Evolutionary conservation across 2,797 vertebrate species (phyloP).

Genomic region (Lophotriccus pileatus): DNA sequence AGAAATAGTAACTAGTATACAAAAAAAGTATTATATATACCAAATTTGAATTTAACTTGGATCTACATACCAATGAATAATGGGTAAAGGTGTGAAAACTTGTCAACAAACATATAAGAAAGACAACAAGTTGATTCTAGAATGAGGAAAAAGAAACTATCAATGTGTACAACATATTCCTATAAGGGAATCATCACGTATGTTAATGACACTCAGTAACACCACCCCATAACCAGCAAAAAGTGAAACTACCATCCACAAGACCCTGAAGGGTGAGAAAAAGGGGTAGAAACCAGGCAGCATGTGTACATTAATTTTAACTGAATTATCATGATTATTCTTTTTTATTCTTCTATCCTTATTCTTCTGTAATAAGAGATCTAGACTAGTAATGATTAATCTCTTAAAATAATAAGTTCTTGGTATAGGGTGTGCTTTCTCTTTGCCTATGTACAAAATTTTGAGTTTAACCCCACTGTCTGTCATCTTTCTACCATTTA

Average conservation of each 20-base stretch:
- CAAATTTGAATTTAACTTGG: not conserved
- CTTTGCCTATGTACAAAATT: not conserved
- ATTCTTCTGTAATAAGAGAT: not conserved
- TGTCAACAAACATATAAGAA: not conserved
- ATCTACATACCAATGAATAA: not conserved
- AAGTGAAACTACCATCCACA: not conserved
- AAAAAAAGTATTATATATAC: not conserved
- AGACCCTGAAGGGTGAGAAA: not conserved
- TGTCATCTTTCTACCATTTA: not conserved
- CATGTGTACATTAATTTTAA: not conserved
- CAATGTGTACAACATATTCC: not conserved
- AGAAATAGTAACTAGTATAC: not conserved
- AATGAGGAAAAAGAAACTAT: not conserved
- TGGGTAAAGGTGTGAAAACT: not conserved
- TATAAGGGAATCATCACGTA: not conserved
- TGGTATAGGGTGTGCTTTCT: not conserved
- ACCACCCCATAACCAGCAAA: not conserved
- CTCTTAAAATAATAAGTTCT: not conserved
- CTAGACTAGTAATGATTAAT: not conserved
- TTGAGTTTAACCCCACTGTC: not conserved
- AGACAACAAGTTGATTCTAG: not conserved
- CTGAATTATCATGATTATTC: not conserved
- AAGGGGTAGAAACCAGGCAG: not conserved
- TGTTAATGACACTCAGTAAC: not conserved
- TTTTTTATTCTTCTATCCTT: not conserved